A percentile compares a stretch with the other conserved stretches of the same genome.
phyloP scores from a whole-genome alignment of 2,113 vertebrate species.

The Microtus ochrogaster region DNA sequence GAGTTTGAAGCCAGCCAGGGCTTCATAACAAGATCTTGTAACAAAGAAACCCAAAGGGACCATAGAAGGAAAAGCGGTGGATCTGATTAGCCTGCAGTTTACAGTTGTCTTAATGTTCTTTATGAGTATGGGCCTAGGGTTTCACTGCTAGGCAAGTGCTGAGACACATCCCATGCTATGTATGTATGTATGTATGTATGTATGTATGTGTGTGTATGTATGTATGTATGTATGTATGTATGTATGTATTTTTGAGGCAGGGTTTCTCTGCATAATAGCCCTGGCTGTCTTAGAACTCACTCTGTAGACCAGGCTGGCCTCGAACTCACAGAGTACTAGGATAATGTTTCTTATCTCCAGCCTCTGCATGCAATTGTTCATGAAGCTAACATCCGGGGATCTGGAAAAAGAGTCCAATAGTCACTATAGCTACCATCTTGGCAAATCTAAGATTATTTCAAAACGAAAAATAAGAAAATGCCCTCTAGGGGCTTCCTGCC shows the following conservation, averaged over 20 bases:
- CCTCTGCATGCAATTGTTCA: background rate
- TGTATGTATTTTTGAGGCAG: background rate
- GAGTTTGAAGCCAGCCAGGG: background rate
- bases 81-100: background rate
- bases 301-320: background rate
- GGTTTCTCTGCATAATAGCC: background rate
- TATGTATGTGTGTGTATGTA: too few relatives aligned
- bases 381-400: background rate
- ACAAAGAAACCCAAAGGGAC: background rate
- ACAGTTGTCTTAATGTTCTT: background rate
- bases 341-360: background rate
- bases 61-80: too few relatives aligned
- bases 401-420: rapidly evolving
- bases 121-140: background rate
- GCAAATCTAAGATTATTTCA: background rate
- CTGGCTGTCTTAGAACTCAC: background rate
- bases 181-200: too few relatives aligned
- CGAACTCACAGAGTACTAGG: background rate
- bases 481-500: background rate
- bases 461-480: background rate
- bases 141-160: background rate
- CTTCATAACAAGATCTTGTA: background rate
- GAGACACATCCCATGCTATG: background rate
- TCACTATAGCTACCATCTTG: background rate
- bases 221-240: background rate